phyloP scores from a whole-genome alignment of 1,140 invertebrate genomes.

The Scaptomyza graminum region DNA sequence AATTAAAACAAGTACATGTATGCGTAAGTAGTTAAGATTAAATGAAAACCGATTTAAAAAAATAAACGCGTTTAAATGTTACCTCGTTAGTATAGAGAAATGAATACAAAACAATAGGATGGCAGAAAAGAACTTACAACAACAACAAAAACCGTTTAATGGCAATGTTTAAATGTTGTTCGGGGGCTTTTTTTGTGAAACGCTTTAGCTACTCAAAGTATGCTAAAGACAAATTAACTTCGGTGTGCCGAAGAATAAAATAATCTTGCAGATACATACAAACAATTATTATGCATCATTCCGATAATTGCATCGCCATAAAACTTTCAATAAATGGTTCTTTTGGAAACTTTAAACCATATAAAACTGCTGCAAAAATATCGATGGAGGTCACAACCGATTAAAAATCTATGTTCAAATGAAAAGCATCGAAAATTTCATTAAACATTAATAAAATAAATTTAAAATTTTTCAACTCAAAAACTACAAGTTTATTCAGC shows the following conservation, averaged over 20 bases:
- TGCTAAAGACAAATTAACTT: background rate
- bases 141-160: background rate
- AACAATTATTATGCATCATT: background rate
- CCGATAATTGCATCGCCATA: background rate
- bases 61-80: slow-evolving; percentile 80
- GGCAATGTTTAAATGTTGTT: slow-evolving; percentile 52
- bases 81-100: slow-evolving; percentile 74
- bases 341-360: no score
- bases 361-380: no score
- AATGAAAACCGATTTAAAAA: slow-evolving; percentile 46
- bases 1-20: slow-evolving; percentile 19
- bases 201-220: slow-evolving; percentile 63
- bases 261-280: background rate
- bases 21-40: slow-evolving; percentile 35
- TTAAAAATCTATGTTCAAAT: no score
- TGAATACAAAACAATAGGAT: slow-evolving; percentile 15
- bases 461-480: no score
- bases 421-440: no score
- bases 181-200: slow-evolving; percentile 43
- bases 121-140: slow-evolving; percentile 6
- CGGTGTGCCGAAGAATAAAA: background rate
- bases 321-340: no score
- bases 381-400: no score
- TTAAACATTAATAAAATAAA: no score
- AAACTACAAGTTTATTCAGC: no score